A percentile compares a stretch with the other conserved stretches of the same genome.
Conservation (phyloP, 2,113 vertebrate species). For the Phrynosoma blainvillii region DNA sequence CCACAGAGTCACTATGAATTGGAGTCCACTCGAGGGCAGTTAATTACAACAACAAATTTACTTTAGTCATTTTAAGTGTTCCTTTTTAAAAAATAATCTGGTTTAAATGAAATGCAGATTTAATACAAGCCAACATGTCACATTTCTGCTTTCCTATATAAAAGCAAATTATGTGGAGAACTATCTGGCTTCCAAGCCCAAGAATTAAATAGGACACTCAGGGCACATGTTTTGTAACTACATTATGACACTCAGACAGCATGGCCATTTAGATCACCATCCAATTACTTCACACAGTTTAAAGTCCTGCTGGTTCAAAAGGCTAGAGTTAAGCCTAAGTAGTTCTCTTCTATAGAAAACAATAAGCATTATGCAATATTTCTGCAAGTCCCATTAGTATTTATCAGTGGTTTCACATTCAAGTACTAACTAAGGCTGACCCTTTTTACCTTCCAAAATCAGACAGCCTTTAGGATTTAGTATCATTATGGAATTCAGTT, state of each 20-base stretch:
- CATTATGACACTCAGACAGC: neutral
- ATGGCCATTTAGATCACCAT: neutral
- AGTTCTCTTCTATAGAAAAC: too few species aligned
- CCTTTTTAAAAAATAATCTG: too few species aligned
- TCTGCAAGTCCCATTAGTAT: too few species aligned
- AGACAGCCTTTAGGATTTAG: too few species aligned
- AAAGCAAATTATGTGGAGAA: neutral
- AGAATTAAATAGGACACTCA: neutral
- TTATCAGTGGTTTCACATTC: too few species aligned
- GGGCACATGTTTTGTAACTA: neutral
- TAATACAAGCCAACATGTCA: neutral
- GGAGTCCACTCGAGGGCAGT: too few species aligned
- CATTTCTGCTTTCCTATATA: neutral
- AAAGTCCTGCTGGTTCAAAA: neutral
- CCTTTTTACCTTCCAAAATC: too few species aligned
- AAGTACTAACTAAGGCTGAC: too few species aligned
- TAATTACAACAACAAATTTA: neutral
- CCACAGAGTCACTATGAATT: too few species aligned
- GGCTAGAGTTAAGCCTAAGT: too few species aligned
- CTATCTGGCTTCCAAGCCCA: neutral
- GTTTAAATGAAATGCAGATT: neutral
- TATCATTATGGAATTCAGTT: too few species aligned
- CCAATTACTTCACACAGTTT: neutral
- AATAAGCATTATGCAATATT: too few species aligned
- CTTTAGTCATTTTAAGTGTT: neutral